These are phyloP conservation scores for Larimichthys polyactis DNA, from an alignment of 2,113 vertebrate genomes.

Conservation along the genomic window DNA sequence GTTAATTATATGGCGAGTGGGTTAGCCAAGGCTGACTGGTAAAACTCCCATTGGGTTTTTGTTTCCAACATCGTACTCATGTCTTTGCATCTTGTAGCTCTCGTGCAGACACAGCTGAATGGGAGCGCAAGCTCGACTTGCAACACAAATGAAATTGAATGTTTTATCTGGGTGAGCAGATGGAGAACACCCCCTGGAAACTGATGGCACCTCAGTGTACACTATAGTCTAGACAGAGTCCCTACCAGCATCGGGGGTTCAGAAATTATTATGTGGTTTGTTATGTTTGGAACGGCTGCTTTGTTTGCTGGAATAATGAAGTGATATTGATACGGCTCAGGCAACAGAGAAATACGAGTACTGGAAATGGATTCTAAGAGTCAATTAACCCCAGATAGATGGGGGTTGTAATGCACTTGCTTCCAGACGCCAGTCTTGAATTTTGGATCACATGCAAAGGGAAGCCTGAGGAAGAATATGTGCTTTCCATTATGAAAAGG, in stretches of 20 bases:
- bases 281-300: slow-evolving; percentile 65
- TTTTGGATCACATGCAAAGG: slow-evolving; percentile 60
- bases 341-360: slow-evolving; percentile 59
- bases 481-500: slow-evolving; percentile 54
- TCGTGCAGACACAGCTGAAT: slow-evolving; percentile 23
- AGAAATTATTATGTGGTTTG: slow-evolving; percentile 65
- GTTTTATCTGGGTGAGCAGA: slow-evolving; percentile 71
- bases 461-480: slow-evolving; percentile 64
- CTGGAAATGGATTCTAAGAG: slow-evolving; percentile 79
- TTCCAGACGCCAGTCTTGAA: slow-evolving; percentile 63
- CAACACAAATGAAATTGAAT: slow-evolving; percentile 57
- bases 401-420: slow-evolving; percentile 69
- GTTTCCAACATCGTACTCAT: slow-evolving; percentile 34
- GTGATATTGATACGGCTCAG: slow-evolving; percentile 71
- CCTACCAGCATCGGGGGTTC: slow-evolving; percentile 42
- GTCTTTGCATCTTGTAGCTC: slow-evolving; percentile 23
- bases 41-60: slow-evolving; percentile 37
- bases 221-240: slow-evolving; percentile 30
- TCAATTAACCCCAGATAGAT: slow-evolving; percentile 80
- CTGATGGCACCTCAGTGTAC: slow-evolving; percentile 33
- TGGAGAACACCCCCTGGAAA: slow-evolving; percentile 58
- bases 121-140: slow-evolving; percentile 28
- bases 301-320: slow-evolving; percentile 78
- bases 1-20: slow-evolving; percentile 51
- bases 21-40: slow-evolving; percentile 30